These are phyloP conservation scores for Troilus luridus DNA, from an alignment of 2,888 invertebrate genomes.

Conservation along the genomic window DNA sequence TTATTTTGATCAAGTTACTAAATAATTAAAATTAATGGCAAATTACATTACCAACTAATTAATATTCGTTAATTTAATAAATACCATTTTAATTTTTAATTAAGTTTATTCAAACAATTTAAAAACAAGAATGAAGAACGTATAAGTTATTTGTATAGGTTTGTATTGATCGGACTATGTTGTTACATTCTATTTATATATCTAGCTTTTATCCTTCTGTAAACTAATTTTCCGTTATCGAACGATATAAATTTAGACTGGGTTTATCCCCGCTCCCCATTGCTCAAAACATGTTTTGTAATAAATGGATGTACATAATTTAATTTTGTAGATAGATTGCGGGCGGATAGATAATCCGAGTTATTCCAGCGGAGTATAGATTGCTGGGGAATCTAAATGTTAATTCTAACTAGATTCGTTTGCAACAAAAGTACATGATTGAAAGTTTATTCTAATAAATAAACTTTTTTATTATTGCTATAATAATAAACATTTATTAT, in stretches of 20 bases:
- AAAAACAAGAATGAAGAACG: background rate
- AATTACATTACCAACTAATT: too few species aligned
- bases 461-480: too few species aligned
- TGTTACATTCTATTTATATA: constrained; percentile 12
- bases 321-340: background rate
- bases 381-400: background rate
- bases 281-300: background rate
- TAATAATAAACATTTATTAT: too few species aligned
- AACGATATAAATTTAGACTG: constrained; percentile 14
- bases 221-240: constrained; percentile 29
- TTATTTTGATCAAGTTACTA: too few species aligned
- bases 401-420: too few species aligned
- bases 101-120: background rate
- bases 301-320: background rate
- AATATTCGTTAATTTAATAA: background rate
- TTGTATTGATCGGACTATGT: background rate
- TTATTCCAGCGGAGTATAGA: background rate
- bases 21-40: too few species aligned
- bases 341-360: too few species aligned
- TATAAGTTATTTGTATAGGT: background rate
- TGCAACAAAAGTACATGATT: too few species aligned
- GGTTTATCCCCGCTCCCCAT: background rate
- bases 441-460: too few species aligned
- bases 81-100: background rate
- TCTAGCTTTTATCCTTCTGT: background rate